Evolutionary conservation across 2,797 vertebrate species (phyloP).

Genomic region (Melanotaenia maccullochi): DNA sequence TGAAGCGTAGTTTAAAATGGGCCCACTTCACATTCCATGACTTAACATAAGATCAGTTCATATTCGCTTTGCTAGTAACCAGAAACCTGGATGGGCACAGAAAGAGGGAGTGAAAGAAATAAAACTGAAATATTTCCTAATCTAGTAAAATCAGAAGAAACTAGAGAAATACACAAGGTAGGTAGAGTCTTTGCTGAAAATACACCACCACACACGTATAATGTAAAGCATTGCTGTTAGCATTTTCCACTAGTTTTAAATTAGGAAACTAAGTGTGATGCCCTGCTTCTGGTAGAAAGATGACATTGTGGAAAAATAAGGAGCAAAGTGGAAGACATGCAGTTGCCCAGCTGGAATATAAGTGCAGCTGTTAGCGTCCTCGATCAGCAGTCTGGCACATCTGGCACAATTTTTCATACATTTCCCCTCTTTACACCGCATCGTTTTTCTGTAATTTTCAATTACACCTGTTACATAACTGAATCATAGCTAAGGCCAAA

Average conservation of each 20-base stretch:
- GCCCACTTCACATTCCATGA: not conserved
- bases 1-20: not conserved
- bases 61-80: not conserved
- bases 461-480: slow-evolving; percentile 4
- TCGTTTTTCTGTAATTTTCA: slow-evolving; percentile 11
- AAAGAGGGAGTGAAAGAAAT: not conserved
- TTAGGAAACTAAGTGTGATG: not conserved
- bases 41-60: not conserved
- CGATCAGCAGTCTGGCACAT: slow-evolving; percentile 20
- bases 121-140: not conserved
- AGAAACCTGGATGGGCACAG: not conserved
- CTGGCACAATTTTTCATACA: slow-evolving; percentile 9
- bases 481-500: slow-evolving; percentile 12
- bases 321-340: slow-evolving; percentile 7
- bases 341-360: slow-evolving; percentile 27
- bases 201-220: not conserved
- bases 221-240: not conserved
- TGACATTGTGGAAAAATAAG: slow-evolving; percentile 13
- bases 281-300: slow-evolving; percentile 5
- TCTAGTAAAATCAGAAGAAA: not conserved
- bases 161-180: not conserved
- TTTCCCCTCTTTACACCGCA: not conserved
- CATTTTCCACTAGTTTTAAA: not conserved
- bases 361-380: slow-evolving; percentile 15
- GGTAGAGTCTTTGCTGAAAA: not conserved